Percentiles rank a stretch among this genome's conserved stretches.
phyloP scores from a whole-genome alignment of 92 coral and sea anemone genomes.

The Hydrozoanthus gracilis region DNA sequence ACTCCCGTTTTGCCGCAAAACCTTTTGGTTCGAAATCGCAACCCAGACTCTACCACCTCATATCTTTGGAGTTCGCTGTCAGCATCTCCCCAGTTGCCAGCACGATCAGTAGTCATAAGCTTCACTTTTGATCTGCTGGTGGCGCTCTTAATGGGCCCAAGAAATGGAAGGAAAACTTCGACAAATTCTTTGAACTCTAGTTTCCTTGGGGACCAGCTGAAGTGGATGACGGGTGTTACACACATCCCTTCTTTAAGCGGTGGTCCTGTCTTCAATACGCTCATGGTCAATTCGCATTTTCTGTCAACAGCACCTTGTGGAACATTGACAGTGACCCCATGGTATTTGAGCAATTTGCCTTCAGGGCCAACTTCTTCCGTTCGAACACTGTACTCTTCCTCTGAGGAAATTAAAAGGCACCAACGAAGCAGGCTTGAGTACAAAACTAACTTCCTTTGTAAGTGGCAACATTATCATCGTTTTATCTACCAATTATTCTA shows the following conservation, averaged over 20 bases:
- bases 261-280: not conserved
- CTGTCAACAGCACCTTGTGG: not conserved
- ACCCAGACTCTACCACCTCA: not conserved
- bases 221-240: not conserved
- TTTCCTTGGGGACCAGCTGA: not conserved
- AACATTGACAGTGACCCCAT: not conserved
- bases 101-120: not conserved
- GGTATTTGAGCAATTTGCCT: not conserved
- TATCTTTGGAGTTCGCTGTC: not conserved
- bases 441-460: too few relatives aligned
- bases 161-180: constrained; percentile 1
- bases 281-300: not conserved
- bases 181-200: not conserved
- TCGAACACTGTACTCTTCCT: not conserved
- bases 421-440: too few relatives aligned
- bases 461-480: too few relatives aligned
- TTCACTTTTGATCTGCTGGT: not conserved
- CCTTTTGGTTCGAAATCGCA: not conserved
- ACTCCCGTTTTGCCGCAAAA: not conserved
- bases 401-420: not conserved
- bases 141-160: not conserved
- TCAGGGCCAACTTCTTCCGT: not conserved
- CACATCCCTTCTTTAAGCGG: not conserved
- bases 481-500: too few relatives aligned
- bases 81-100: not conserved